Base-by-base conservation (phyloP, 64 coral and sea anemone species). In the Pachyseris speciosa region DNA sequence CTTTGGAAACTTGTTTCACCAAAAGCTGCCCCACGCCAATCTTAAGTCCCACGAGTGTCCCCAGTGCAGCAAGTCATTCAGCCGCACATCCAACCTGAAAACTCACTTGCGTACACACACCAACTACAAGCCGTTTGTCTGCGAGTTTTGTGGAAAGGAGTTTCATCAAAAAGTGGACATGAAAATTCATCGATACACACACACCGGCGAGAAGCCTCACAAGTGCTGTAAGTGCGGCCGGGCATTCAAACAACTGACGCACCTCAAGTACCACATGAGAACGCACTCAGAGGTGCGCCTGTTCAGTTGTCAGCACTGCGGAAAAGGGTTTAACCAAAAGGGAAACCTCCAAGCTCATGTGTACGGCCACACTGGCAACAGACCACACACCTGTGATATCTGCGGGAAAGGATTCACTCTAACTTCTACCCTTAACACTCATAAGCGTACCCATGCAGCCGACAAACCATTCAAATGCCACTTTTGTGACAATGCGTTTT, bases 141-240 rank as follows among this genome's bases (percentile, higher is more conserved):
- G 89, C 10, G 89, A 92, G 26, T 92, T 84, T 43, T 92, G 89
- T 32, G 80, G 80, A 24, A 92, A 92, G 22, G 89, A 80, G 47
- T 92, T 92, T 31, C 89, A 92, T 22, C 89, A 92, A 39, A 92
- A 92, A 67, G 85, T 92, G 26, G 89, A 92, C 51, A 92, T 92
- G 89, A 92, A 92, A 67, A 92, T 92, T 30, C 89, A 92, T 40
- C 89, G 89, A 15, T 92, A 92, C 41, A 92, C 89, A 4, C 89
- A 92, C 52, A 92, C 89, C 2, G 89, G 89, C 37, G 89, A 92
- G 30, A 92, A 85, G 37, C 89, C 89, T 5, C 89, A 92, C 41
- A 92, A 92, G 40, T 92, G 89, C 26, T 39, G 64, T 7, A 92
- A 92, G 15, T 92, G 89, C 65, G 89, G 89, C 22, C 89, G 89